Conservation (phyloP, 2,113 vertebrate genomes). For the Spermophilus dauricus region DNA sequence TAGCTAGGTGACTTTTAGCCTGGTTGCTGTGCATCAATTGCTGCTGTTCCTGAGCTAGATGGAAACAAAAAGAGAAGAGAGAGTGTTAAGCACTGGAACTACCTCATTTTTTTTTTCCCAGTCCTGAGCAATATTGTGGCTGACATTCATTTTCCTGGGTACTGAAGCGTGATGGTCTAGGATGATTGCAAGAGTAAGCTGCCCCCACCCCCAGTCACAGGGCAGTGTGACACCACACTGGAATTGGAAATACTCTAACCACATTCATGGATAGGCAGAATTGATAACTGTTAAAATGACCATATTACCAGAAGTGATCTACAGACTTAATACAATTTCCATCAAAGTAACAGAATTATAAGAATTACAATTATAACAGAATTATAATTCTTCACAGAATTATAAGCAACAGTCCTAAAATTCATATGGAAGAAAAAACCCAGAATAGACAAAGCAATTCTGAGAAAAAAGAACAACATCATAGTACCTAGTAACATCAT, state of each 20-base stretch:
- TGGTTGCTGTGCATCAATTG: constrained; percentile 82
- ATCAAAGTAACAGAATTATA: too few relatives aligned
- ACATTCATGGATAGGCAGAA: too few relatives aligned
- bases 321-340: too few relatives aligned
- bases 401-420: too few relatives aligned
- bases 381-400: too few relatives aligned
- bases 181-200: neutral
- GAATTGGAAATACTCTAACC: neutral
- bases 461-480: too few relatives aligned
- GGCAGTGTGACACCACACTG: fast-evolving
- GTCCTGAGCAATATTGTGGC: neutral
- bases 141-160: neutral
- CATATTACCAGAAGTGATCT: too few relatives aligned
- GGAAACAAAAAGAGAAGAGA: constrained; percentile 6
- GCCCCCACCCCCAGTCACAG: fast-evolving
- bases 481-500: too few relatives aligned
- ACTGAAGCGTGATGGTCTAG: neutral
- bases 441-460: too few relatives aligned
- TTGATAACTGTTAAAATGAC: too few relatives aligned
- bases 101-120: neutral
- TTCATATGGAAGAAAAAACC: too few relatives aligned
- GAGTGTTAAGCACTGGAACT: neutral
- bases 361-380: too few relatives aligned
- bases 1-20: constrained; percentile 86
- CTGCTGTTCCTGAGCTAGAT: constrained; percentile 78